Evolutionary conservation across 2,797 vertebrate species (phyloP).

Genomic region (Molothrus aeneus): DNA sequence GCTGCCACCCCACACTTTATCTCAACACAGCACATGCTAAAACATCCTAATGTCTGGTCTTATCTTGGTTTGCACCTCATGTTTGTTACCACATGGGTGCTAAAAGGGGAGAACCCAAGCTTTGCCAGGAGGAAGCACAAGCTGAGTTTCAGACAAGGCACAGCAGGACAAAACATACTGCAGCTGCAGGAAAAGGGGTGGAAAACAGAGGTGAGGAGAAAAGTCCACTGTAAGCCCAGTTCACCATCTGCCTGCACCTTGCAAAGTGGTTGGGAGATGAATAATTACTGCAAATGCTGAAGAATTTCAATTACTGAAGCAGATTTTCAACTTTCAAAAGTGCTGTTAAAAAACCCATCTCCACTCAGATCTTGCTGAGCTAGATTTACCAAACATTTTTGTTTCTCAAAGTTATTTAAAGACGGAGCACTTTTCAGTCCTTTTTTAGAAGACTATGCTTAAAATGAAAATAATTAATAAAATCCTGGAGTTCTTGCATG

Average conservation of each 20-base stretch:
- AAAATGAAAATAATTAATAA: not conserved
- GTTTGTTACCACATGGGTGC: not conserved
- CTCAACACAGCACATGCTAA: slow-evolving; percentile 9
- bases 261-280: not conserved
- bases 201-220: not conserved
- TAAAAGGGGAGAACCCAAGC: not conserved
- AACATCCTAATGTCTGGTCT: slow-evolving; percentile 29
- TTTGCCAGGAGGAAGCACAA: not conserved
- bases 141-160: not conserved
- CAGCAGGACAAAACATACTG: not conserved
- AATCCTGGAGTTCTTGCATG: not conserved
- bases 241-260: not conserved
- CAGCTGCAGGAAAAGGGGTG: not conserved
- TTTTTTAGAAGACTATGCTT: slow-evolving; percentile 5
- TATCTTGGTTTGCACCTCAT: slow-evolving; percentile 53
- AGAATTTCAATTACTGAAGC: not conserved
- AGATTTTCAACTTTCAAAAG: not conserved
- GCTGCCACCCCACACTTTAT: slow-evolving; percentile 19
- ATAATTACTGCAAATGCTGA: not conserved
- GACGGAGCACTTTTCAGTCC: not conserved
- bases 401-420: not conserved
- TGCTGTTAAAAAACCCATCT: not conserved
- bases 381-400: not conserved
- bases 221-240: not conserved
- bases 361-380: not conserved